phyloP scores from a whole-genome alignment of 2,797 vertebrate species.

The Enteromius argenteus region DNA sequence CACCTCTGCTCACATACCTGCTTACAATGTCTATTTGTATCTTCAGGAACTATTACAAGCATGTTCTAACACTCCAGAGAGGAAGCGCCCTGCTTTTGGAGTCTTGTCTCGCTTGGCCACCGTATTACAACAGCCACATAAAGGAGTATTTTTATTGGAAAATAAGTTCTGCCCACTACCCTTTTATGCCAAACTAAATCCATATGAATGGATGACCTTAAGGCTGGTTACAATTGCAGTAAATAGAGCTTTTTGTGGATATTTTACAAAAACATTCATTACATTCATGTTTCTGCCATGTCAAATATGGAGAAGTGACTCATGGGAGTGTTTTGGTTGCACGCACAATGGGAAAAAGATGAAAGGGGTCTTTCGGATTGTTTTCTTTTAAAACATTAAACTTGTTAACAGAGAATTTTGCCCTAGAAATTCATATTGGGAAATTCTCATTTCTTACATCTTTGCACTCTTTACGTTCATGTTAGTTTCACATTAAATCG shows the following conservation, averaged over 20 bases:
- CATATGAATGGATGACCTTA: conserved; percentile 53
- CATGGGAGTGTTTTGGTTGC: conserved; percentile 41
- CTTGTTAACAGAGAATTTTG: conserved; percentile 1
- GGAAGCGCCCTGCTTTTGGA: conserved; percentile 62
- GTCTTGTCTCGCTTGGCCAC: conserved; percentile 56
- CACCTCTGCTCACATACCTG: conserved; percentile 33
- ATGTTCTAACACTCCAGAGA: conserved; percentile 50
- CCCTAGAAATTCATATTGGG: neutral
- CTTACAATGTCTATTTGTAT: conserved; percentile 50
- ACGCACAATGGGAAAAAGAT: conserved; percentile 26
- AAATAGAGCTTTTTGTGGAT: conserved; percentile 63
- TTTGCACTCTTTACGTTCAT: neutral
- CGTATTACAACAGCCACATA: conserved; percentile 58
- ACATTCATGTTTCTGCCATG: conserved; percentile 57
- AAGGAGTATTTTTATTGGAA: conserved; percentile 62
- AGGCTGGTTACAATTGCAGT: conserved; percentile 54
- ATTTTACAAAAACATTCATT: conserved; percentile 60
- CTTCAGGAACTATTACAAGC: conserved; percentile 30
- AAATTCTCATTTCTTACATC: neutral
- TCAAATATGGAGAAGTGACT: conserved; percentile 49
- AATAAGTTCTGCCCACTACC: conserved; percentile 43
- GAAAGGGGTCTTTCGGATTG: conserved; percentile 10
- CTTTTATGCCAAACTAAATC: conserved; percentile 55
- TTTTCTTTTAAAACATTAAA: neutral
- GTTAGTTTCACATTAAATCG: neutral